A percentile compares a stretch with the other conserved stretches of the same genome.
Evolutionary conservation across 1,140 invertebrate species (phyloP).

Genomic region (Scaptomyza hsui): DNA sequence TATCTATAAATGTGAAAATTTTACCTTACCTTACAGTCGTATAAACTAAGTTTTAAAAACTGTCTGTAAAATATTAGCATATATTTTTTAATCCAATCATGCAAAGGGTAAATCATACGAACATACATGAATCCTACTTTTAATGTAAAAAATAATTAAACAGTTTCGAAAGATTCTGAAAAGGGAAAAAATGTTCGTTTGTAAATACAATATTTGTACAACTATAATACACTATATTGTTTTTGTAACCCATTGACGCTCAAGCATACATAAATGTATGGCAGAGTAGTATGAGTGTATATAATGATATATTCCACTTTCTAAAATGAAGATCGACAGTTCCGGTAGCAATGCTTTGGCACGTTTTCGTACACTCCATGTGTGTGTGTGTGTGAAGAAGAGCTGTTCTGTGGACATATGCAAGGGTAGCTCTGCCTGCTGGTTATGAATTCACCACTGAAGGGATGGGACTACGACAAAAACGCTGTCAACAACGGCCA

Average conservation of each 20-base stretch:
- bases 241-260: not conserved
- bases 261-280: conserved; percentile 11
- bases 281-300: conserved; percentile 25
- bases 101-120: too few species aligned
- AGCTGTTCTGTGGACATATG: conserved; percentile 13
- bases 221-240: not conserved
- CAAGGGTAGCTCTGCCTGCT: conserved; percentile 16
- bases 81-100: too few species aligned
- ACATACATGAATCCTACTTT: too few species aligned
- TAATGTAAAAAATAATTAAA: too few species aligned
- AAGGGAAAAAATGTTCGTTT: not conserved
- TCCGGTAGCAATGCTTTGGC: conserved; percentile 59
- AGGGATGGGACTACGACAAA: conserved; percentile 42
- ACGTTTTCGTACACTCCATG: conserved; percentile 27
- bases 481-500: conserved; percentile 27
- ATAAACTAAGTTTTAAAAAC: too few species aligned
- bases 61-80: too few species aligned
- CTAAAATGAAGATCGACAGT: conserved; percentile 82
- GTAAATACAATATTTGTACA: conserved; percentile 4
- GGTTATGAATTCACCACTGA: conserved; percentile 31
- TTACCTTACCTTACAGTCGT: too few species aligned
- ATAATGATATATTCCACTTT: conserved; percentile 61
- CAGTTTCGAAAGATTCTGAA: too few species aligned
- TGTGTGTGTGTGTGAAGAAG: conserved; percentile 13
- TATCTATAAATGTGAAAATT: too few species aligned